Evolutionary conservation across 1,140 invertebrate species (phyloP).

Genomic region (Heliconius congener): DNA sequence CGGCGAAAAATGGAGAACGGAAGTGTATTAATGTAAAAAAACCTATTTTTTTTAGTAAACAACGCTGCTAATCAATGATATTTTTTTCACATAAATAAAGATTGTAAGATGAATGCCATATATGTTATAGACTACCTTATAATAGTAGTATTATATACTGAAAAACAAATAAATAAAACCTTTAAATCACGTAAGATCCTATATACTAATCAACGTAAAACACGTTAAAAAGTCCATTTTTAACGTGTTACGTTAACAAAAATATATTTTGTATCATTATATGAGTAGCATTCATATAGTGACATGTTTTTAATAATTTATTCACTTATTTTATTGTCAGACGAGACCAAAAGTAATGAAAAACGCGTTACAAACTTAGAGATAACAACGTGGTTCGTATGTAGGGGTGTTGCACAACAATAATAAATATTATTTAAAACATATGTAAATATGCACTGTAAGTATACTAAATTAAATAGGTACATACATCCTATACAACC

Average conservation of each 20-base stretch:
- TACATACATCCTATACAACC: too few species aligned
- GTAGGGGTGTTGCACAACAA: too few species aligned
- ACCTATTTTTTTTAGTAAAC: too few species aligned
- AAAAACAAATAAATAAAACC: background rate
- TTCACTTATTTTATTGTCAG: background rate
- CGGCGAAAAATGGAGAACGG: too few species aligned
- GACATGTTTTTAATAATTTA: background rate
- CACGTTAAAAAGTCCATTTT: background rate
- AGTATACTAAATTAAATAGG: too few species aligned
- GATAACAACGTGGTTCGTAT: background rate
- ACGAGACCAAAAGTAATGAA: background rate
- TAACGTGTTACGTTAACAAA: background rate
- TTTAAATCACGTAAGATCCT: background rate
- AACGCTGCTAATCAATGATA: too few species aligned
- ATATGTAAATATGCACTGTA: too few species aligned
- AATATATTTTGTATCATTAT: background rate
- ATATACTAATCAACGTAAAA: background rate
- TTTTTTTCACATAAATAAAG: background rate
- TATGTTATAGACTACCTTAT: background rate
- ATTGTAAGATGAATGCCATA: background rate
- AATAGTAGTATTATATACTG: background rate
- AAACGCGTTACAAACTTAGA: background rate
- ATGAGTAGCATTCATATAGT: background rate
- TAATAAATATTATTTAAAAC: too few species aligned
- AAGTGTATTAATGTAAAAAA: too few species aligned